Percentiles rank a stretch among this genome's conserved stretches.
These are phyloP conservation scores for Stenodema calcarata DNA, from an alignment of 2,888 invertebrate genomes.

Conservation along the genomic window DNA sequence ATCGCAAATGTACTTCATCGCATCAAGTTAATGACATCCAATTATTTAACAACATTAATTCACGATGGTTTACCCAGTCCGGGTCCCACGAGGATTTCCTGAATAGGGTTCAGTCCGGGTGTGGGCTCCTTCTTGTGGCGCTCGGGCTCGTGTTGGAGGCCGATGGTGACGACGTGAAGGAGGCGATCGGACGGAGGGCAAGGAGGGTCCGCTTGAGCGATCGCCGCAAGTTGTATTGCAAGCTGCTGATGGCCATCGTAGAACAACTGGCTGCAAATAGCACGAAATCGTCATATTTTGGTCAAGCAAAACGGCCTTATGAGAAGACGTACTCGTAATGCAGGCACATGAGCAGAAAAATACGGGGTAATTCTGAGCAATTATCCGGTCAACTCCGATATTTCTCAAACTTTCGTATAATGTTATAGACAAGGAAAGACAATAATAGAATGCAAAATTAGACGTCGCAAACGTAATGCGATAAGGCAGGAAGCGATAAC, in stretches of 20 bases:
- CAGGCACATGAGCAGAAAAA: too few relatives aligned
- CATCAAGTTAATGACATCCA: not conserved
- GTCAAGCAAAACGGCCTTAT: too few relatives aligned
- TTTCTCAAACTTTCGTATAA: too few relatives aligned
- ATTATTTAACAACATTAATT: not conserved
- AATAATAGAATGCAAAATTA: too few relatives aligned
- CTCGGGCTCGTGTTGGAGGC: conserved; percentile 83
- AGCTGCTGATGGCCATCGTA: conserved; percentile 97
- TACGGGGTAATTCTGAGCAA: too few relatives aligned
- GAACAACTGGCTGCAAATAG: conserved; percentile 89
- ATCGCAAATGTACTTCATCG: too few relatives aligned
- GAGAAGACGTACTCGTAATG: too few relatives aligned
- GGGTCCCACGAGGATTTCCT: conserved; percentile 69
- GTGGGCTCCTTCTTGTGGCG: conserved; percentile 64
- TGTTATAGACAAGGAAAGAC: too few relatives aligned
- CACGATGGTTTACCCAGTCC: conserved; percentile 65
- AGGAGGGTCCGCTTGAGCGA: conserved; percentile 89
- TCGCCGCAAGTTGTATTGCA: conserved; percentile 81
- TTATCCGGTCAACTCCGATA: too few relatives aligned
- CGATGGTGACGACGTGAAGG: conserved; percentile 83
- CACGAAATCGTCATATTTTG: conserved; percentile 33
- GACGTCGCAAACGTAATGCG: too few relatives aligned
- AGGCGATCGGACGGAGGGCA: conserved; percentile 94
- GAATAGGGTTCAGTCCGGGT: conserved; percentile 67
- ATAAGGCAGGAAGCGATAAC: too few relatives aligned